Conservation (phyloP, 2,113 vertebrate species). For the Myotis yumanensis region DNA sequence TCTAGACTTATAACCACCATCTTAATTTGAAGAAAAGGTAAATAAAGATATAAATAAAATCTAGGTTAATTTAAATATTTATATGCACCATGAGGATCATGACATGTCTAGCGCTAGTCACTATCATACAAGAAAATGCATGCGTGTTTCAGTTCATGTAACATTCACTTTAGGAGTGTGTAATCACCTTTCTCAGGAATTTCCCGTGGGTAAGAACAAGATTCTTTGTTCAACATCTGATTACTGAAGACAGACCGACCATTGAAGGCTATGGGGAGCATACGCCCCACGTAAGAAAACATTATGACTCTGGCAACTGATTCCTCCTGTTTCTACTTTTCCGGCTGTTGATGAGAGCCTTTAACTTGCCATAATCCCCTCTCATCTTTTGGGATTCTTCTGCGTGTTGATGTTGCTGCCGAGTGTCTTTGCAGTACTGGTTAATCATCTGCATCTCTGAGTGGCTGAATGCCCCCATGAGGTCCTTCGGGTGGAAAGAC, state of each 20-base stretch:
- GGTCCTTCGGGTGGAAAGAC: slow-evolving; percentile 91
- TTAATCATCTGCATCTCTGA: slow-evolving; percentile 93
- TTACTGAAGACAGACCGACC: slow-evolving; percentile 65
- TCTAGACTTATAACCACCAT: slow-evolving; percentile 38
- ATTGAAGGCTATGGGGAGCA: slow-evolving; percentile 43
- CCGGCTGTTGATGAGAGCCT: slow-evolving; percentile 93
- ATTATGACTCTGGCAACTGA: slow-evolving; percentile 89
- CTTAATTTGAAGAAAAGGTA: slow-evolving; percentile 65
- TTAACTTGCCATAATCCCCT: slow-evolving; percentile 95
- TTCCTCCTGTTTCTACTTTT: slow-evolving; percentile 97
- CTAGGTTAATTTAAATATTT: slow-evolving; percentile 82
- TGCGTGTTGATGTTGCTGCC: slow-evolving; percentile 86
- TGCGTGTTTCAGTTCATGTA: slow-evolving; percentile 72
- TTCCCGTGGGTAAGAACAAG: slow-evolving; percentile 54
- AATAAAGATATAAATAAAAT: slow-evolving; percentile 75
- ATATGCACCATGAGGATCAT: slow-evolving; percentile 74
- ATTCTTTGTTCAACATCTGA: slow-evolving; percentile 69
- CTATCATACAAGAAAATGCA: slow-evolving; percentile 74
- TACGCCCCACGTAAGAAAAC: slow-evolving; percentile 37
- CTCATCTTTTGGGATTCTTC: slow-evolving; percentile 85
- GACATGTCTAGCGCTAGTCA: slow-evolving; percentile 69
- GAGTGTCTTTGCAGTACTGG: slow-evolving; percentile 96
- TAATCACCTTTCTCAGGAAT: slow-evolving; percentile 50
- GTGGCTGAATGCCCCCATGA: slow-evolving; percentile 91
- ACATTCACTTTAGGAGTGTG: slow-evolving; percentile 69